Conservation (phyloP, 2,113 vertebrate species). For the Menura novaehollandiae region DNA sequence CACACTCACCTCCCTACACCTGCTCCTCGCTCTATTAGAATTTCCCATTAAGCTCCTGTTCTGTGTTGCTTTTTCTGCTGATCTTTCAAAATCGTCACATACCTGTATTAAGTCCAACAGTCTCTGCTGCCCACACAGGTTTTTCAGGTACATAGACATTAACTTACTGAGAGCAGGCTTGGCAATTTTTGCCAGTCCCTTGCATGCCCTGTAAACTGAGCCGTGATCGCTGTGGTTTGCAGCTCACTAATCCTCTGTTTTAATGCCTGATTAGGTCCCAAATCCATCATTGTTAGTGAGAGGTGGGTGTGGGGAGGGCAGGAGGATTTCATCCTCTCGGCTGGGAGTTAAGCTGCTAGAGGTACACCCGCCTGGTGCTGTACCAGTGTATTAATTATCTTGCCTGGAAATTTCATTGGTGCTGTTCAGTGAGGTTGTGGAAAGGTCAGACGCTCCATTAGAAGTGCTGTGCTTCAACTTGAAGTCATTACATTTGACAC, state of each 20-base stretch:
- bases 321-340: conserved; percentile 23
- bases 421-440: neutral
- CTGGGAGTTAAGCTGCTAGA: conserved; percentile 34
- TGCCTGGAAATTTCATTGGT: neutral
- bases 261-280: conserved; percentile 57
- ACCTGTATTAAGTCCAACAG: neutral
- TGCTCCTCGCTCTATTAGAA: neutral
- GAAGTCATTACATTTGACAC: neutral
- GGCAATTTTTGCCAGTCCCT: neutral
- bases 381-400: conserved; percentile 20
- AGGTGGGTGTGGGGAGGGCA: neutral
- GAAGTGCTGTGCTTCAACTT: neutral
- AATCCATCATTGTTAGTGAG: conserved; percentile 48
- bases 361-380: neutral
- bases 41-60: neutral
- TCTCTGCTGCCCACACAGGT: neutral
- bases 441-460: conserved; percentile 17
- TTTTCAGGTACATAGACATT: neutral
- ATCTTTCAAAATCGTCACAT: neutral
- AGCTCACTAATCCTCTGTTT: conserved; percentile 42
- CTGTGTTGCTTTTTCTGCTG: neutral
- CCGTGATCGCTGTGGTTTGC: rapidly evolving
- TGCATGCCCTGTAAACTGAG: neutral
- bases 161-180: neutral
- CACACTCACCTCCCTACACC: neutral